Conservation (phyloP, 2,797 vertebrate species). For the Salmo trutta region DNA sequence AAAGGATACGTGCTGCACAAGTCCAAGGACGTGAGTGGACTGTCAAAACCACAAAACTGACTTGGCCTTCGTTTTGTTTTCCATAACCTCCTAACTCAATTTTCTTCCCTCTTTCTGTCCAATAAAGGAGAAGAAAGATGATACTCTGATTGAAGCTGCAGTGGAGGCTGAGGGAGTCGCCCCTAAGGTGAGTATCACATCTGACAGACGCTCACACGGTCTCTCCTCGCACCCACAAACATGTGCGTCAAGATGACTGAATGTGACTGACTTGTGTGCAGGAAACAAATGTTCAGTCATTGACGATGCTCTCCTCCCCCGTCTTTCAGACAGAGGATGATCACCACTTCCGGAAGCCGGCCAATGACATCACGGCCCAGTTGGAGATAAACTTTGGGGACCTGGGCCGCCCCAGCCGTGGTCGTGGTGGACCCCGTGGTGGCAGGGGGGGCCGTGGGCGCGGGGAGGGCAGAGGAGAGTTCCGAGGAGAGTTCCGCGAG, state of each 20-base stretch:
- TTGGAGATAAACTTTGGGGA: slow-evolving; percentile 99
- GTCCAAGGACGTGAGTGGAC: slow-evolving; percentile 88
- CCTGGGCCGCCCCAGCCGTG: slow-evolving; percentile 90
- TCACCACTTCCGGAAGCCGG: slow-evolving; percentile 95
- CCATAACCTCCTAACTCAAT: neutral
- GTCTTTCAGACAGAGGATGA: slow-evolving; percentile 82
- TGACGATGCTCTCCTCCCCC: slow-evolving; percentile 32
- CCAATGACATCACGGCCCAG: slow-evolving; percentile 97
- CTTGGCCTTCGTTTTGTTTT: neutral
- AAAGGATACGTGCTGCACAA: slow-evolving; percentile 98
- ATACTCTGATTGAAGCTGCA: slow-evolving; percentile 62
- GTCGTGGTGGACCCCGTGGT: slow-evolving; percentile 86
- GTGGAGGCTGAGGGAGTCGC: slow-evolving; percentile 41
- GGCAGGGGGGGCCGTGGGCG: slow-evolving; percentile 73
- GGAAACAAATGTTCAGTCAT: neutral
- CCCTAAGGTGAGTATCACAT: slow-evolving; percentile 58
- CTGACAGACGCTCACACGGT: neutral
- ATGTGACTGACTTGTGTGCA: neutral
- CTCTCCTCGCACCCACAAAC: neutral
- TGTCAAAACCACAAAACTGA: neutral
- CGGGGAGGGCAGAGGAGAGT: slow-evolving; percentile 19
- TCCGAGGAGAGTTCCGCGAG: slow-evolving; percentile 19
- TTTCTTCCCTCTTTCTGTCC: slow-evolving; percentile 2
- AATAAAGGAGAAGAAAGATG: slow-evolving; percentile 60
- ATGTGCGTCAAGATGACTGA: neutral